Evolutionary conservation across 2,113 vertebrate genomes (phyloP), one percentile per base, ranked within the genome.

Genomic region (Semicossyphus pulcher): DNA sequence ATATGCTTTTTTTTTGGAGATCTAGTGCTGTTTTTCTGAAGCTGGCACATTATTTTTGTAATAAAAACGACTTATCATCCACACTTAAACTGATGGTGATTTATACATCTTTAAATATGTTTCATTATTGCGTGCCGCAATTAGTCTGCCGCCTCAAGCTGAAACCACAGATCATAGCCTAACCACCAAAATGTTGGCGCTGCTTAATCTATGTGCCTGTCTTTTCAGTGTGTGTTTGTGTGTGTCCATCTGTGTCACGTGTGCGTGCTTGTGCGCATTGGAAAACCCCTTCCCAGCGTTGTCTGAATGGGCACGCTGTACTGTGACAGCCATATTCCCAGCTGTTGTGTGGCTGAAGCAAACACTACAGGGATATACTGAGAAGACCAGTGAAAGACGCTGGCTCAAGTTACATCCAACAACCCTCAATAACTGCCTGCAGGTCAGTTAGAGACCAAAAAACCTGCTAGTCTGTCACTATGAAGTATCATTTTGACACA

Each of bases 1-100:
- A 31, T 20, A 70, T 76, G 34, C 53, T 80, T 68, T 37, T 66
- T 72, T 72, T 69, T 58, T 11, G 18, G n/a, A 63, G 53, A 80
- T 59, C 18, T 39, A 29, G 71, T 76, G 72, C 76, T 34, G 26
- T 63, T 67, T 67, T 23, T 49, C 44, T n/a, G n/a, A 29, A 61
- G 39, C 71, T 71, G 69, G 64, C 57, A 69, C 36, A 70, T 80
- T 90, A 92, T 93, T 93, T 94, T 93, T 90, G 57, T 92, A 92
- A 93, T 92, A 91, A 92, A 93, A 89, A 5, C 60, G 36, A 31
- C 48, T 53, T 78, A 7, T 88, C 56, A 59, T 25, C 36, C 63
- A 37, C 44, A 42, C 21, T 11, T 59, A 48, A 72, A 48, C 48
- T 56, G 21, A 20, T 26, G 29, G 7, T 78, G 29, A 80, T 80